A percentile compares a stretch with the other conserved stretches of the same genome.
Evolutionary conservation across 2,113 vertebrate species (phyloP).

Genomic region (Syngnathoides biaculeatus): DNA sequence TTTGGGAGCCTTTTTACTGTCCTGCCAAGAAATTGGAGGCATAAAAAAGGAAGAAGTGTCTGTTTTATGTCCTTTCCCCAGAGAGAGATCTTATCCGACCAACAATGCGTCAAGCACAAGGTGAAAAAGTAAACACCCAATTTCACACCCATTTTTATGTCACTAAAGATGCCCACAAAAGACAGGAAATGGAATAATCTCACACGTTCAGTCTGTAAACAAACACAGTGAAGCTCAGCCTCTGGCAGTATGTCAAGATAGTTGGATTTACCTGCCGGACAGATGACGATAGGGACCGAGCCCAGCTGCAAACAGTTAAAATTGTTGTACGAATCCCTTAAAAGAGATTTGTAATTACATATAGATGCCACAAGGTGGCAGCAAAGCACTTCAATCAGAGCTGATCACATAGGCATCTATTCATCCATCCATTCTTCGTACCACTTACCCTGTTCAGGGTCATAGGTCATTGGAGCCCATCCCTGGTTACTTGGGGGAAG

Average conservation of each 20-base stretch:
- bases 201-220: neutral
- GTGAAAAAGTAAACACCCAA: constrained; percentile 41
- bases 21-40: constrained; percentile 34
- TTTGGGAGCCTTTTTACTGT: constrained; percentile 45
- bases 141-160: neutral
- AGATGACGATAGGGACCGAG: too few relatives aligned
- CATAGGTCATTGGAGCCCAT: too few relatives aligned
- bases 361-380: too few relatives aligned
- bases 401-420: too few relatives aligned
- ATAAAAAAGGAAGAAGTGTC: constrained; percentile 46
- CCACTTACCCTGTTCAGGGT: too few relatives aligned
- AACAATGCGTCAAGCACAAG: constrained; percentile 33
- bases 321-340: too few relatives aligned
- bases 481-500: too few relatives aligned
- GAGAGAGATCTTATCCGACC: constrained; percentile 43
- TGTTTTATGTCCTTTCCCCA: constrained; percentile 37
- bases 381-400: too few relatives aligned
- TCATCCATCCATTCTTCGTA: too few relatives aligned
- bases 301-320: too few relatives aligned
- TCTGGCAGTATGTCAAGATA: neutral
- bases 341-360: too few relatives aligned
- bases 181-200: neutral
- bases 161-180: neutral
- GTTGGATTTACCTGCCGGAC: neutral
- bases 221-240: neutral